Percentiles rank a stretch among this genome's conserved stretches.
phyloP scores from a whole-genome alignment of 2,888 invertebrate genomes.

The Volucella inanis region DNA sequence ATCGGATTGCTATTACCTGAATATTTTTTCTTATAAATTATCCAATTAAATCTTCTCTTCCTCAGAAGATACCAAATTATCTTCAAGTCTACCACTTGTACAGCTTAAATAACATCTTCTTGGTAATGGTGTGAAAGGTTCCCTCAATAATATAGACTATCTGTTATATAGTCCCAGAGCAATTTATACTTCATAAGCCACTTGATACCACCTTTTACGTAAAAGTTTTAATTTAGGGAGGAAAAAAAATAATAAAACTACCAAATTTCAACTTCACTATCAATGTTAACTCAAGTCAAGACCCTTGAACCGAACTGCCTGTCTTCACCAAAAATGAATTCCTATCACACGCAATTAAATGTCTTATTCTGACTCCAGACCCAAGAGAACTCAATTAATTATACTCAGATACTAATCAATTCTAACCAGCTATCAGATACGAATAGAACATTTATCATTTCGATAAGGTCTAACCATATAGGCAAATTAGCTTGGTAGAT shows the following conservation, averaged over 20 bases:
- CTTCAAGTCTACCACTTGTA: too few species aligned
- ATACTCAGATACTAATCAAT: conserved; percentile 32
- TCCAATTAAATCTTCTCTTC: too few species aligned
- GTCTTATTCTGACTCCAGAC: background rate
- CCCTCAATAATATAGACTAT: background rate
- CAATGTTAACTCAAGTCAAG: background rate
- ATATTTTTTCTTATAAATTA: too few species aligned
- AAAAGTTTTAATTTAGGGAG: conserved; percentile 16
- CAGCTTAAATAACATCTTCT: too few species aligned
- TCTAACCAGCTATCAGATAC: conserved; percentile 8
- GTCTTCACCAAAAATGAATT: conserved; percentile 32
- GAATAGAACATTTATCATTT: conserved; percentile 12
- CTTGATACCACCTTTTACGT: conserved; percentile 17
- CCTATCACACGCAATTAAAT: background rate
- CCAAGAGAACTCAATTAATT: conserved; percentile 12
- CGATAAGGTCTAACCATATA: conserved; percentile 17
- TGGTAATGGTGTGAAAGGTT: background rate
- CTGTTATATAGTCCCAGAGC: too few species aligned
- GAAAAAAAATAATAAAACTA: conserved; percentile 1
- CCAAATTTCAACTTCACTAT: background rate
- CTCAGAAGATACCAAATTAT: too few species aligned
- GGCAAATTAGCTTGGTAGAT: conserved; percentile 36
- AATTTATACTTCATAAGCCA: conserved; percentile 21
- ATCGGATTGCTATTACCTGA: too few species aligned
- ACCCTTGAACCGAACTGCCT: background rate